Conservation (phyloP, 2,113 vertebrate genomes). For the Ammospiza caudacuta region DNA sequence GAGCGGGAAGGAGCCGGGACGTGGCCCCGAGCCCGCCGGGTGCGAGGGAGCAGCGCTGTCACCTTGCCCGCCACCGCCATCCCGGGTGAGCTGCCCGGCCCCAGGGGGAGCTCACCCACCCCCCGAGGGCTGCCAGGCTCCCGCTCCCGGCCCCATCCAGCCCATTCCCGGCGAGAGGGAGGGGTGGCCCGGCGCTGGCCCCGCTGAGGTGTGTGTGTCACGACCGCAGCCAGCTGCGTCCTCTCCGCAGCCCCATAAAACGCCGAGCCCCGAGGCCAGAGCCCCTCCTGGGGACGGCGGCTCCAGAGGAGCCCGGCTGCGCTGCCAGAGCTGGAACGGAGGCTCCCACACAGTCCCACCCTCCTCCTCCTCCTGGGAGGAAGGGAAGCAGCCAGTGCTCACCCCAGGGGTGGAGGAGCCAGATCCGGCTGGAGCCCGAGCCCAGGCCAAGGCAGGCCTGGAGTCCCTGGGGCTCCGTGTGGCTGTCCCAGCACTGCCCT, state of each 20-base stretch:
- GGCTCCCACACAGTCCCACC: not conserved
- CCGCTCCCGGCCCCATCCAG: not conserved
- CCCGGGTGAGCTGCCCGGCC: fast-evolving
- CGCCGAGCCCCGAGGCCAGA: slow-evolving; percentile 41
- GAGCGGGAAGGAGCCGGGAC: not conserved
- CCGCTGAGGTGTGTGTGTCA: slow-evolving; percentile 58
- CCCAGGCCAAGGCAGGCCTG: not conserved
- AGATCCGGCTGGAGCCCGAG: not conserved
- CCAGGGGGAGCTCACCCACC: fast-evolving
- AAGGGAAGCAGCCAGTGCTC: not conserved
- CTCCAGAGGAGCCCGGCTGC: slow-evolving; percentile 55
- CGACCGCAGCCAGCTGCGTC: slow-evolving; percentile 57
- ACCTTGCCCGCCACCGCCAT: not conserved
- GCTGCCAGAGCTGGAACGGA: slow-evolving; percentile 47
- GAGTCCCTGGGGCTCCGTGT: not conserved
- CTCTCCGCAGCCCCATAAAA: slow-evolving; percentile 51
- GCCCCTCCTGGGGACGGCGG: slow-evolving; percentile 8
- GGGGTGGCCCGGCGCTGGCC: slow-evolving; percentile 24
- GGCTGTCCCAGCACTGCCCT: fast-evolving
- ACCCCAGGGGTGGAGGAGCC: not conserved
- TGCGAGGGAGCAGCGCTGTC: not conserved
- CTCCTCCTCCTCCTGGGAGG: slow-evolving; percentile 26
- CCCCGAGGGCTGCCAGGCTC: not conserved
- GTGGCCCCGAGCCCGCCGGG: fast-evolving
- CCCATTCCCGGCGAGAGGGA: not conserved